Evolutionary conservation across 2,888 invertebrate species (phyloP).

Genomic region (Microctonus aethiopoides): DNA sequence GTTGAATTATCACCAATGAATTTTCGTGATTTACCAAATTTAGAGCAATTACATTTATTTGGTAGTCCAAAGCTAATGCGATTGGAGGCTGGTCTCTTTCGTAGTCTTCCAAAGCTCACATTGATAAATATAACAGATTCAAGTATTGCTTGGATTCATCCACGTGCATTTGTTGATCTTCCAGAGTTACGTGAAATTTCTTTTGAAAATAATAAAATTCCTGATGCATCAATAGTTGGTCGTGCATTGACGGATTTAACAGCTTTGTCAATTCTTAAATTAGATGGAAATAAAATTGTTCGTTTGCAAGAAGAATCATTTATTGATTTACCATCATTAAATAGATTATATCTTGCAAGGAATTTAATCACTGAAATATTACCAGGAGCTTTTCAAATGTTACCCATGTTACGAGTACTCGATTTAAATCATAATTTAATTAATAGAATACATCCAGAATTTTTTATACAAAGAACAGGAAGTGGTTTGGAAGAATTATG

Average conservation of each 20-base stretch:
- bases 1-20: constrained; percentile 76
- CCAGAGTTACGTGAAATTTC: constrained; percentile 79
- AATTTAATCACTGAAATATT: constrained; percentile 82
- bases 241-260: constrained; percentile 81
- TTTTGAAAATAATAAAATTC: constrained; percentile 78
- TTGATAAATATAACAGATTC: constrained; percentile 82
- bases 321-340: constrained; percentile 79
- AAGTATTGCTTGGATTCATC: constrained; percentile 81
- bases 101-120: constrained; percentile 75
- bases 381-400: constrained; percentile 83
- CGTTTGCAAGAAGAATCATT: constrained; percentile 82
- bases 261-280: constrained; percentile 75
- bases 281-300: constrained; percentile 79
- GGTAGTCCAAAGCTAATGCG: constrained; percentile 76
- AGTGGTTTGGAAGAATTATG: constrained; percentile 83
- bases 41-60: constrained; percentile 81
- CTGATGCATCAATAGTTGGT: constrained; percentile 85
- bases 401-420: constrained; percentile 78
- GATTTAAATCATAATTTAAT: constrained; percentile 83
- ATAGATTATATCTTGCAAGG: constrained; percentile 76
- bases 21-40: constrained; percentile 77
- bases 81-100: constrained; percentile 80
- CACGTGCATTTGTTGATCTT: constrained; percentile 78
- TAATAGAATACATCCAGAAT: constrained; percentile 82
- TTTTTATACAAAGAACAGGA: constrained; percentile 80